Percentiles rank a stretch among this genome's conserved stretches.
Conservation (phyloP, 2,113 vertebrate species). For the Cardinalis cardinalis region DNA sequence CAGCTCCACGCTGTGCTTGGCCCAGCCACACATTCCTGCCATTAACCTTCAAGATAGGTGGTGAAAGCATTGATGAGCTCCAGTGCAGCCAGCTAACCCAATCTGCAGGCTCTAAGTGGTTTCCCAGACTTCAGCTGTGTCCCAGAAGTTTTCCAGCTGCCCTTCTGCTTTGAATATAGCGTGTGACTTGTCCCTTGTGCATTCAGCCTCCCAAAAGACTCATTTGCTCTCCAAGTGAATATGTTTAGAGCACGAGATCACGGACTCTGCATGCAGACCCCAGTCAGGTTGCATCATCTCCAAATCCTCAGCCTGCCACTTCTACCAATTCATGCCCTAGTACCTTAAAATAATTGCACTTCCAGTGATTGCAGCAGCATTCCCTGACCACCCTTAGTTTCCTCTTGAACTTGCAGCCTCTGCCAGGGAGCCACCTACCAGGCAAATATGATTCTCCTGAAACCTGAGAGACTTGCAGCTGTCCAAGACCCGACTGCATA, state of each 20-base stretch:
- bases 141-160: slow-evolving; percentile 7
- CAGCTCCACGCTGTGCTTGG: not conserved
- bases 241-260: not conserved
- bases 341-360: slow-evolving; percentile 12
- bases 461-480: not conserved
- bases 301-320: not conserved
- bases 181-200: not conserved
- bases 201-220: not conserved
- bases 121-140: not conserved
- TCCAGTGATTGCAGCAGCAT: not conserved
- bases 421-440: not conserved
- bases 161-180: not conserved
- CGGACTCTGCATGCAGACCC: not conserved
- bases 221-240: not conserved
- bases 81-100: rapidly evolving
- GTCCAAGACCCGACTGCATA: not conserved
- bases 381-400: not conserved
- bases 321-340: not conserved
- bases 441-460: not conserved
- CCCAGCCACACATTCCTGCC: not conserved
- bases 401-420: not conserved
- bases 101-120: not conserved
- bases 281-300: not conserved
- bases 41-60: not conserved
- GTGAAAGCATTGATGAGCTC: not conserved